Percentiles rank a stretch among this genome's conserved stretches.
phyloP scores from a whole-genome alignment of 2,797 vertebrate genomes.

The Coccyzus lansbergi region DNA sequence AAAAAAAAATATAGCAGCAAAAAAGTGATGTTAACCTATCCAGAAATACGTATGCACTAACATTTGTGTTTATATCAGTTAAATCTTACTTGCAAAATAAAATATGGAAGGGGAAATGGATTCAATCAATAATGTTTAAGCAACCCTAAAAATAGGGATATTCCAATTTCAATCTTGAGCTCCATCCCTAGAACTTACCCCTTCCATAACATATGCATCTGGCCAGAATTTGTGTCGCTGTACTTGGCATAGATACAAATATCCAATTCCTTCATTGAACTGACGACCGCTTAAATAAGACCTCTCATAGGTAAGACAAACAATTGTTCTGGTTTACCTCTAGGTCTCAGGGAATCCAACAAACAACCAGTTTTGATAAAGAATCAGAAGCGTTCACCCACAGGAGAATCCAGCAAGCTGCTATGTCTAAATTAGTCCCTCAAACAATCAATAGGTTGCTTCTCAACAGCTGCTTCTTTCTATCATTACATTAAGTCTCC shows the following conservation, averaged over 20 bases:
- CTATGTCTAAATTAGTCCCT: background rate
- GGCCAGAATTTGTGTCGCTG: background rate
- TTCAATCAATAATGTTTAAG: background rate
- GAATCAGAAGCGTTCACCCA: background rate
- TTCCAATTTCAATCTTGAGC: background rate
- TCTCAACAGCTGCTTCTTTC: background rate
- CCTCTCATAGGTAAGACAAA: background rate
- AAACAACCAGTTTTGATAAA: background rate
- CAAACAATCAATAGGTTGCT: background rate
- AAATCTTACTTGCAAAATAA: background rate
- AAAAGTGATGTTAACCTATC: background rate
- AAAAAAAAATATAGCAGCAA: background rate
- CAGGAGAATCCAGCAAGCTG: background rate
- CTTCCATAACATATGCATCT: background rate
- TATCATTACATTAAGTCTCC: background rate
- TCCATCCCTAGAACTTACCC: background rate
- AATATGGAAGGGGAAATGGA: fast-evolving
- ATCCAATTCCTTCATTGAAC: background rate
- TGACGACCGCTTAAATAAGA: background rate
- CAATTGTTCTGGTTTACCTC: background rate
- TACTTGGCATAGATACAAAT: background rate
- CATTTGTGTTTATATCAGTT: background rate
- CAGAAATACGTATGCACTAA: background rate
- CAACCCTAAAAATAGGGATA: background rate
- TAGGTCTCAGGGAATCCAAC: background rate